A percentile compares a stretch with the other conserved stretches of the same genome.
phyloP scores from a whole-genome alignment of 2,797 vertebrate species.

The Danio tinwini region DNA sequence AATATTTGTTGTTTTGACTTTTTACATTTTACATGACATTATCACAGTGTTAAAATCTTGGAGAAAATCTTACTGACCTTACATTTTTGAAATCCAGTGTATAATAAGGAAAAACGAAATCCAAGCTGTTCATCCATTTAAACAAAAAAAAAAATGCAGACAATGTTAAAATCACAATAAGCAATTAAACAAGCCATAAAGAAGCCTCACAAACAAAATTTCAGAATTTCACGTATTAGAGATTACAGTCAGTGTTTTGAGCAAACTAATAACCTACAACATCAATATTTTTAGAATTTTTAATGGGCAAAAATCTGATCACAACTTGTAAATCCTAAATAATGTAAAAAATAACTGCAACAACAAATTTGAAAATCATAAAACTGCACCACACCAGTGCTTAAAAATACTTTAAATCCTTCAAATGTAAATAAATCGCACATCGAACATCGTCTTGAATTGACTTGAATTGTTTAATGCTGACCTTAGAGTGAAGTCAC shows the following conservation, averaged over 20 bases:
- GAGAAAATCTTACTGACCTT: neutral
- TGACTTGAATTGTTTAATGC: constrained; percentile 14
- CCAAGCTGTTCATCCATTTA: too few species aligned
- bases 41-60: neutral
- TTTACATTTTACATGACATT: too few species aligned
- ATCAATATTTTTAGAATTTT: neutral
- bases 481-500: neutral
- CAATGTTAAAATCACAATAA: too few species aligned
- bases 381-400: neutral
- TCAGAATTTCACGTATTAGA: neutral
- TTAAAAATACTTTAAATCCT: neutral
- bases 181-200: too few species aligned
- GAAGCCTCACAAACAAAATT: neutral
- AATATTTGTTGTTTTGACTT: too few species aligned
- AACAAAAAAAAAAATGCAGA: too few species aligned
- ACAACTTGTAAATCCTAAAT: neutral
- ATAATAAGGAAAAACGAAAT: neutral
- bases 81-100: neutral
- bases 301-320: neutral
- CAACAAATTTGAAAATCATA: neutral
- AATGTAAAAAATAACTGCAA: neutral
- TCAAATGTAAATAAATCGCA: neutral
- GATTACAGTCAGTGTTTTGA: neutral
- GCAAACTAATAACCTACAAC: neutral
- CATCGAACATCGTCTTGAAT: neutral